Evolutionary conservation across 35 echinoderm and acorn worm species (phyloP).

Genomic region (Anneissia japonica): DNA sequence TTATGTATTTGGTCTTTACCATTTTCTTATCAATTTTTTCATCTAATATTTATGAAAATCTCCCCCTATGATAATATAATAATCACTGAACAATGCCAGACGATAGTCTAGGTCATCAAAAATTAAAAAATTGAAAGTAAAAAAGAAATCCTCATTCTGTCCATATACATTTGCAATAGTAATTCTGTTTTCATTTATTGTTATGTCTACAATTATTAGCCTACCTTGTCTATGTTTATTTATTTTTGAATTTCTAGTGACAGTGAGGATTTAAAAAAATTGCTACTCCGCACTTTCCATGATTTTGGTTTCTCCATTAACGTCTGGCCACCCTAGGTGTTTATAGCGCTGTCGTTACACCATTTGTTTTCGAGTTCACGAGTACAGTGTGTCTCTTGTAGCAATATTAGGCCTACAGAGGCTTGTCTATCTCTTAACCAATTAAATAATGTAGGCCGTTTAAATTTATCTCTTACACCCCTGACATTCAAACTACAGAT

Average conservation of each 20-base stretch:
- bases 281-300: too few species aligned
- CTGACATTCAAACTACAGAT: neutral
- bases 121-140: neutral
- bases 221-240: neutral
- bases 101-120: neutral
- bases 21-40: neutral
- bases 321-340: neutral
- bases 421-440: neutral
- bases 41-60: neutral
- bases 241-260: neutral
- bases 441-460: neutral
- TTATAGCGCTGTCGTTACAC: neutral
- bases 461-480: neutral
- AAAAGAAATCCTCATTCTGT: neutral
- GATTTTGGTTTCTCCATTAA: too few species aligned
- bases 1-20: neutral
- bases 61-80: neutral
- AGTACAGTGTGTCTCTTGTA: neutral
- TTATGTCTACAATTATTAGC: neutral
- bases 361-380: neutral
- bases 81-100: too few species aligned
- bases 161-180: neutral
- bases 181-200: neutral
- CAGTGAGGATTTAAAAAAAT: neutral
- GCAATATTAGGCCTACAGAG: neutral